Evolutionary conservation across 1,140 invertebrate species (phyloP).

Genomic region (Conopomorpha cramerella): DNA sequence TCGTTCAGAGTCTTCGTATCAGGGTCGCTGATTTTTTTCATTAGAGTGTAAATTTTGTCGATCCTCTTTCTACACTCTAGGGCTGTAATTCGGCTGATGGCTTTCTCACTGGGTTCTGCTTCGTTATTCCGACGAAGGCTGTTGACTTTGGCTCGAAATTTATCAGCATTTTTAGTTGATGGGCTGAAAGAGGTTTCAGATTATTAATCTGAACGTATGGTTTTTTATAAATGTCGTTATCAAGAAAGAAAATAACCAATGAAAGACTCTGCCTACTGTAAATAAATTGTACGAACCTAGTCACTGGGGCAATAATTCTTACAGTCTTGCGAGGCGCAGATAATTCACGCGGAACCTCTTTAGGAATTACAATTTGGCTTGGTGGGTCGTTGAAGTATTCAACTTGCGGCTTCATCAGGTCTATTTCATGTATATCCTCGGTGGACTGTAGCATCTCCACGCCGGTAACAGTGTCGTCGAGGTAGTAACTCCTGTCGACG

Average conservation of each 20-base stretch:
- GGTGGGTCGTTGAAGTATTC: too few species aligned
- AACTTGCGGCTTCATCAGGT: too few species aligned
- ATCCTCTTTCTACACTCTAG: conserved; percentile 38
- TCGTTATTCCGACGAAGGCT: neutral
- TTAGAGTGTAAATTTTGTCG: conserved; percentile 38
- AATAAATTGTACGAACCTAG: too few species aligned
- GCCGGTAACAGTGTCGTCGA: too few species aligned
- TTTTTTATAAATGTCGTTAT: neutral
- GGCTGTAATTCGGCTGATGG: conserved; percentile 9
- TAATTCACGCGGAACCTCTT: too few species aligned
- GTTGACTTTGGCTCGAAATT: neutral
- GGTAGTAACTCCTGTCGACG: conserved; percentile 22
- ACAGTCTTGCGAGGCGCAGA: too few species aligned
- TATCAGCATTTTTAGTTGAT: neutral
- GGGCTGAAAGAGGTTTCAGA: neutral
- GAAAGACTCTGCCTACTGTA: too few species aligned
- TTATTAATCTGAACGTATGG: neutral
- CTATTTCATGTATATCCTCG: too few species aligned
- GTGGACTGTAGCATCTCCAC: too few species aligned
- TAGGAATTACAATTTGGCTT: too few species aligned
- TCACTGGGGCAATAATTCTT: too few species aligned
- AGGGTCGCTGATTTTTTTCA: conserved; percentile 20
- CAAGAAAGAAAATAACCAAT: too few species aligned
- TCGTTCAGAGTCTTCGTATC: conserved; percentile 2
- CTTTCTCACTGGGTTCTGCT: neutral